Evolutionary conservation across 2,888 invertebrate species (phyloP), one percentile per base, ranked within the genome.

Genomic region (Acanthosepion esculentum): DNA sequence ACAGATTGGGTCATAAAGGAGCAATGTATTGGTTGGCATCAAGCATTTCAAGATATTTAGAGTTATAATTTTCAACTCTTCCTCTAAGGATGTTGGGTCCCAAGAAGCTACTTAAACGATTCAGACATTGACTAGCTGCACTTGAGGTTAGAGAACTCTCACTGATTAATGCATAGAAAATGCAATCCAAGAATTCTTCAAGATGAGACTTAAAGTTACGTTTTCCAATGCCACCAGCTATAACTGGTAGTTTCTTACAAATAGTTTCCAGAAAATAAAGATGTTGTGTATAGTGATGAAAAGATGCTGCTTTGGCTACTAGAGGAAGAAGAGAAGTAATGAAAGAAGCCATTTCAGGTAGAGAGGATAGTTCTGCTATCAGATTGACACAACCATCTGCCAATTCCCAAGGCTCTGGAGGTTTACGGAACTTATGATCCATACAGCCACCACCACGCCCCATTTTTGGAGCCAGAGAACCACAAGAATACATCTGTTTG

Each of bases 361-460:
- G 96, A 94, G 96, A 96, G 29, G 98, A 96, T 94, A 98, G 95
- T 96, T 98, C 98, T 59, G 97, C 97, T 95, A 98, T 95, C 94
- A 98, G 95, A 95, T 97, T 97, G 20, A 98, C 96, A 96, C 98
- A 98, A 18, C 98, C 98, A 96, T 98, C 98, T 91, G 98, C 98
- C 91, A 97, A 96, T 96, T 98, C 98, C 98, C 98, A 98, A 0
- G 98, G 98, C 95, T 98, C 98, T 50, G 98, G 96, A 4, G 97
- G 97, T 95, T 98, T 97, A 48, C 97, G 96, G 96, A 98, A 98
- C 94, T 97, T 97, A 95, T 97, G 97, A 95, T 98, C 97, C 96
- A 97, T 97, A 95, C 98, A 98, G 23, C 97, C 97, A 33, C 95
- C 95, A 33, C 97, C 97, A 91, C 97, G 96, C 29, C 97, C 97